A percentile compares a stretch with the other conserved stretches of the same genome.
These are phyloP conservation scores for Tigriopus californicus DNA, from an alignment of 2,888 invertebrate genomes.

Conservation along the genomic window DNA sequence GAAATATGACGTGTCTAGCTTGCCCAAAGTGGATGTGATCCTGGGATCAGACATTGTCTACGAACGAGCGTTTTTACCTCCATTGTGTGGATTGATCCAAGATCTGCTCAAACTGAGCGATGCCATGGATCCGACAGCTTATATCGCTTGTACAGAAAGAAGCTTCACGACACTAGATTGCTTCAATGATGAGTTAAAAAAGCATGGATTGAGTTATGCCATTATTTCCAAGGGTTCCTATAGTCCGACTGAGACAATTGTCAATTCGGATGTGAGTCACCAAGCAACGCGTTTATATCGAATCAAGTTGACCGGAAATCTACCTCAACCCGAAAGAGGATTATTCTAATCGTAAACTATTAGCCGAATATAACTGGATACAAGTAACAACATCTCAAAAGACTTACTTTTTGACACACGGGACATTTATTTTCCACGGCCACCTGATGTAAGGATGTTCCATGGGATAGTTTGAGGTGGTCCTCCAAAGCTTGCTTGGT, in stretches of 20 bases:
- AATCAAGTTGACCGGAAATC: not conserved
- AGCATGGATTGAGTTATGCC: not conserved
- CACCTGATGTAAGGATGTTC: not conserved
- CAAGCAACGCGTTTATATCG: slow-evolving; percentile 2
- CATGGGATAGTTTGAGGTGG: not conserved
- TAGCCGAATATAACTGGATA: too few species aligned
- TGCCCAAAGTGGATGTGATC: not conserved
- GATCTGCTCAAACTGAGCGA: not conserved
- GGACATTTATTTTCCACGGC: not conserved
- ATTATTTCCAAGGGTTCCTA: not conserved
- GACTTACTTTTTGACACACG: slow-evolving; percentile 1
- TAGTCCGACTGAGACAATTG: slow-evolving; percentile 1
- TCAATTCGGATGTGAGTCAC: slow-evolving; percentile 1
- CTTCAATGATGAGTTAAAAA: not conserved
- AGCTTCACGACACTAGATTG: slow-evolving; percentile 6
- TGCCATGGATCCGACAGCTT: slow-evolving; percentile 5
- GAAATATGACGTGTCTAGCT: not conserved
- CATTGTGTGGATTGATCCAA: not conserved
- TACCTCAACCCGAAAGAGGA: not conserved
- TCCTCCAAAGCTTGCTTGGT: not conserved
- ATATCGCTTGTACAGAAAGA: slow-evolving; percentile 7
- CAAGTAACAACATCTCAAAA: too few species aligned
- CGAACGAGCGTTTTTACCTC: not conserved
- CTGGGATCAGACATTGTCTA: slow-evolving; percentile 10
- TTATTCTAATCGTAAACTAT: too few species aligned